Evolutionary conservation across 2,888 invertebrate genomes (phyloP).

Genomic region (Stenichneumon culpator): DNA sequence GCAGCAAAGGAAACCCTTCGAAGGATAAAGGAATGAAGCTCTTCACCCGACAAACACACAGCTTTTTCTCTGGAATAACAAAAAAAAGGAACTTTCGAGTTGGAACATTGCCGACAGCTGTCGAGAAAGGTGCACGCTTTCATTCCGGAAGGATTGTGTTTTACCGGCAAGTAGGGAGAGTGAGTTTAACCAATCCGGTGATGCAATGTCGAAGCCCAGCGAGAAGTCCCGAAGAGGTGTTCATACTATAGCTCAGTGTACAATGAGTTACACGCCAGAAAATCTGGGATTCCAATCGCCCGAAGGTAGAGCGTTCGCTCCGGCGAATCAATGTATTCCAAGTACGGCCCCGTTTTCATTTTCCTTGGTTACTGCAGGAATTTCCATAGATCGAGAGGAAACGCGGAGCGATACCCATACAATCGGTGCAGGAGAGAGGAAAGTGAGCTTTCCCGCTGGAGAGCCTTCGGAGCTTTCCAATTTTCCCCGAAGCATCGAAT

Average conservation of each 20-base stretch:
- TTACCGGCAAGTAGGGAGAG: neutral
- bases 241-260: constrained; percentile 1
- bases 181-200: constrained; percentile 21
- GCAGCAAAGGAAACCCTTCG: neutral
- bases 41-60: constrained; percentile 29
- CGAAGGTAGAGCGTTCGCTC: constrained; percentile 30
- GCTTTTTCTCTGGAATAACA: constrained; percentile 1
- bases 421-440: constrained; percentile 36
- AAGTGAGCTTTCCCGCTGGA: constrained; percentile 42
- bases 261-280: constrained; percentile 50
- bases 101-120: neutral
- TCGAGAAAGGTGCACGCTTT: neutral
- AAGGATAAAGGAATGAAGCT: neutral
- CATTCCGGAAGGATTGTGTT: constrained; percentile 20
- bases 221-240: neutral
- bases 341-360: constrained; percentile 63
- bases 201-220: neutral
- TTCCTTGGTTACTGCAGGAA: constrained; percentile 61
- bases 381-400: constrained; percentile 61
- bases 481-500: constrained; percentile 73
- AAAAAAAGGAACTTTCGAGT: neutral
- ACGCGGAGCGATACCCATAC: constrained; percentile 52
- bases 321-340: constrained; percentile 56
- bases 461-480: constrained; percentile 74
- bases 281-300: constrained; percentile 54